Percentiles rank a stretch among this genome's conserved stretches.
These are phyloP conservation scores for Albula goreensis DNA, from an alignment of 2,113 vertebrate genomes.

Conservation along the genomic window DNA sequence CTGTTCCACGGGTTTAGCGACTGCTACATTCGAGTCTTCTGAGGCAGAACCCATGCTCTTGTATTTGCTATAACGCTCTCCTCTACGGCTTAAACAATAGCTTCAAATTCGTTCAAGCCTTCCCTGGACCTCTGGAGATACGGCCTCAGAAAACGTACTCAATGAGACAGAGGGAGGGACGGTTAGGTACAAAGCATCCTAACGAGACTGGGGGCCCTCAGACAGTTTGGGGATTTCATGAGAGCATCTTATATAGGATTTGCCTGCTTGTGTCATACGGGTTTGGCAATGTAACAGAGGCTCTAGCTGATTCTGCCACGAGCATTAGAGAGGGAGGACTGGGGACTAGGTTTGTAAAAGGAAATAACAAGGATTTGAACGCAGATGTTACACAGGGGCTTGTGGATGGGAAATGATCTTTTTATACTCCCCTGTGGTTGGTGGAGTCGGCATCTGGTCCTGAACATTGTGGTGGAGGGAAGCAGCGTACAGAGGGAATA, in stretches of 20 bases:
- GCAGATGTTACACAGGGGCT: neutral
- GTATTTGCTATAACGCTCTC: neutral
- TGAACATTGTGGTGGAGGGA: neutral
- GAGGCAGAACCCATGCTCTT: neutral
- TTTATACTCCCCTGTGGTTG: neutral
- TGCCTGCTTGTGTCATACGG: neutral
- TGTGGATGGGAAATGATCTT: neutral
- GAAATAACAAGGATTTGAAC: neutral
- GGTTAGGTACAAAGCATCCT: neutral
- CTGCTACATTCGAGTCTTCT: neutral
- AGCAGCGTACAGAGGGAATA: neutral
- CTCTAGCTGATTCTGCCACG: neutral
- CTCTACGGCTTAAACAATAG: neutral
- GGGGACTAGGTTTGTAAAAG: neutral
- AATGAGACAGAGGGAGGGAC: neutral
- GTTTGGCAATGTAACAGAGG: neutral
- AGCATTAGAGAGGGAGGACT: neutral
- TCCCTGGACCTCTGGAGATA: neutral
- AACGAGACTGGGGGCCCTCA: neutral
- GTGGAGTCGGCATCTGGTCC: neutral
- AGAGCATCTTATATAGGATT: neutral
- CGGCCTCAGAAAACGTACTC: neutral
- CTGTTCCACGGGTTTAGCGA: neutral
- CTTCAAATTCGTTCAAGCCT: neutral
- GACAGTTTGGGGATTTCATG: neutral